Evolutionary conservation across 2,113 vertebrate species (phyloP).

Genomic region (Sander lucioperca): DNA sequence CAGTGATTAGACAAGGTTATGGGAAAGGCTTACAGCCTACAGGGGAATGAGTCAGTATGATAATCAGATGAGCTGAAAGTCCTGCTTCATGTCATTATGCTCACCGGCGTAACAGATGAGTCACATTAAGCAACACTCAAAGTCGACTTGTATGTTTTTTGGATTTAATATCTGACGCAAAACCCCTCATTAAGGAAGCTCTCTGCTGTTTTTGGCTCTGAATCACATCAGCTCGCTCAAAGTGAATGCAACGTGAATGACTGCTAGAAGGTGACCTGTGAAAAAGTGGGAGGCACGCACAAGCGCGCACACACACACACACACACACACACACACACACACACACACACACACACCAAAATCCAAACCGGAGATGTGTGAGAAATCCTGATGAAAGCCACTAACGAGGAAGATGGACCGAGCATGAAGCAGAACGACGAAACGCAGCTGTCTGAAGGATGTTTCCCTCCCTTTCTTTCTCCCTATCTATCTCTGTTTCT

Average conservation of each 20-base stretch:
- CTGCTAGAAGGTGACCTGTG: constrained; percentile 50
- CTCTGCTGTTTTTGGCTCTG: constrained; percentile 22
- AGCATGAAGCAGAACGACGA: constrained; percentile 66
- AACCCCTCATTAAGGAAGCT: constrained; percentile 1
- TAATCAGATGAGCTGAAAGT: constrained; percentile 56
- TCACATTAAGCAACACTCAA: constrained; percentile 14
- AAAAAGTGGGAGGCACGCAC: constrained; percentile 14
- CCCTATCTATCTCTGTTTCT: constrained; percentile 32
- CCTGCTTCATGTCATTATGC: constrained; percentile 44
- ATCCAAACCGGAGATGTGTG: constrained; percentile 50
- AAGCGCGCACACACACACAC: neutral
- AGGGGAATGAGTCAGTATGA: constrained; percentile 52
- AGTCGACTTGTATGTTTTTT: constrained; percentile 30
- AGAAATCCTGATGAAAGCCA: constrained; percentile 69
- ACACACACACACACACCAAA: no score
- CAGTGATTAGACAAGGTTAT: constrained; percentile 62
- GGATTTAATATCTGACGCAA: constrained; percentile 21
- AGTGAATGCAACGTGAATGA: constrained; percentile 7
- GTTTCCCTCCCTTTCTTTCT: constrained; percentile 23
- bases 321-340: neutral
- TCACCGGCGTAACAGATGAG: constrained; percentile 4
- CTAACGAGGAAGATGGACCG: constrained; percentile 63
- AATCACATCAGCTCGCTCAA: constrained; percentile 20
- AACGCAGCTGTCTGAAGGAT: constrained; percentile 65
- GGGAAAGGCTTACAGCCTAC: constrained; percentile 54